Evolutionary conservation across 2,113 vertebrate genomes (phyloP).

Genomic region (Peromyscus leucopus): DNA sequence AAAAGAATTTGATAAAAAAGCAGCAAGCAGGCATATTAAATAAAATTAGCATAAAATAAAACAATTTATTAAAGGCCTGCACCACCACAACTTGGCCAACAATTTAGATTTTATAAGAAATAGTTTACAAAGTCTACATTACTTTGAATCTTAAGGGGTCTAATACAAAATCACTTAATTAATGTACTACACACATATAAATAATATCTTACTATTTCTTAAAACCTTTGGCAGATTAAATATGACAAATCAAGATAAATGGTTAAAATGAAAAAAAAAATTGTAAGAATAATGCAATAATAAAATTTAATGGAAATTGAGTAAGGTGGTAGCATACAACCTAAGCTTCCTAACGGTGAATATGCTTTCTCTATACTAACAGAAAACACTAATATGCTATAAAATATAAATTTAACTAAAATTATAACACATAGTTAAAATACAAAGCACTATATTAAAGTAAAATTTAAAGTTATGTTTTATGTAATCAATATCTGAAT

Average conservation of each 20-base stretch:
- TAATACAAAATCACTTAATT: not conserved
- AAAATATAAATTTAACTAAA: not conserved
- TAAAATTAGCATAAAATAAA: not conserved
- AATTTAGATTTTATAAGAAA: not conserved
- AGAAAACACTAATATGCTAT: not conserved
- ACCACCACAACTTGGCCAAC: not conserved
- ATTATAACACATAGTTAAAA: not conserved
- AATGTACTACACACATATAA: not conserved
- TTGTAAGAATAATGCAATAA: not conserved
- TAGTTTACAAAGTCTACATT: not conserved
- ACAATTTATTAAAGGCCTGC: not conserved
- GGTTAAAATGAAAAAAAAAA: not conserved
- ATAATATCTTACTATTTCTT: not conserved
- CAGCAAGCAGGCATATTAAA: not conserved
- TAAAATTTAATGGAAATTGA: not conserved
- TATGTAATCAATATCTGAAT: not conserved
- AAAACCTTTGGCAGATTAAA: not conserved
- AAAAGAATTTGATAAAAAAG: slow-evolving; percentile 39
- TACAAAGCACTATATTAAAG: not conserved
- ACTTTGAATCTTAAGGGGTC: not conserved
- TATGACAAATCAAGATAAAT: slow-evolving; percentile 2
- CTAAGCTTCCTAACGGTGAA: not conserved
- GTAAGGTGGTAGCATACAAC: not conserved
- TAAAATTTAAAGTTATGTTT: not conserved
- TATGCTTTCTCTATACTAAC: not conserved